These are phyloP conservation scores for Dryoscopus gambensis DNA, from an alignment of 2,113 vertebrate genomes.

Conservation along the genomic window DNA sequence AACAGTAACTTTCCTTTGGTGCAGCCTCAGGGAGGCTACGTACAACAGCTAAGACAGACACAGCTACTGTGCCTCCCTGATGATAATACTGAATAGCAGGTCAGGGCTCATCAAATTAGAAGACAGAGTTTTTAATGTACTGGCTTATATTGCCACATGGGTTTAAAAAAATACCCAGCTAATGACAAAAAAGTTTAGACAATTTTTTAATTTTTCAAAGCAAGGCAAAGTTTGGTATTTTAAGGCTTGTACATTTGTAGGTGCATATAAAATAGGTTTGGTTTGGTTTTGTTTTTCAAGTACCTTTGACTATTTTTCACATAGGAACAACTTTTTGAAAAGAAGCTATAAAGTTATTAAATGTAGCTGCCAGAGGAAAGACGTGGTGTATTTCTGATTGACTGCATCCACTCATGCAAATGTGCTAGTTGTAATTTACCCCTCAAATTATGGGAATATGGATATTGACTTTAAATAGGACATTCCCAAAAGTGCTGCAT, in stretches of 20 bases:
- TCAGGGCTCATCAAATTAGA: not conserved
- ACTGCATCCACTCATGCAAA: not conserved
- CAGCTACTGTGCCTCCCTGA: not conserved
- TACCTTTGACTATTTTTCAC: not conserved
- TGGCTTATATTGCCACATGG: not conserved
- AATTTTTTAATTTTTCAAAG: not conserved
- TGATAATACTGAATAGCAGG: not conserved
- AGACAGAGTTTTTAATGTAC: not conserved
- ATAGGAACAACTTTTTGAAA: not conserved
- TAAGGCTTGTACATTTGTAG: not conserved
- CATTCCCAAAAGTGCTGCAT: not conserved
- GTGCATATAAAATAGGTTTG: not conserved
- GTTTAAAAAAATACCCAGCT: not conserved
- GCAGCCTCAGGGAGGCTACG: not conserved
- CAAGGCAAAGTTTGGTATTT: not conserved
- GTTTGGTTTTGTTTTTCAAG: not conserved
- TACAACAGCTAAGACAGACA: not conserved
- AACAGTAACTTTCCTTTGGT: not conserved
- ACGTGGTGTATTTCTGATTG: not conserved
- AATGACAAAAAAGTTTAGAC: not conserved
- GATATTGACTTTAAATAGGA: not conserved
- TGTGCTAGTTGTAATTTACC: not conserved
- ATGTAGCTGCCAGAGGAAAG: not conserved
- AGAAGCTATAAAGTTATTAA: not conserved
- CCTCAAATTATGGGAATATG: not conserved